Evolutionary conservation across 2,113 vertebrate genomes (phyloP), one percentile per base, ranked within the genome.

Genomic region (Ptyas mucosa): DNA sequence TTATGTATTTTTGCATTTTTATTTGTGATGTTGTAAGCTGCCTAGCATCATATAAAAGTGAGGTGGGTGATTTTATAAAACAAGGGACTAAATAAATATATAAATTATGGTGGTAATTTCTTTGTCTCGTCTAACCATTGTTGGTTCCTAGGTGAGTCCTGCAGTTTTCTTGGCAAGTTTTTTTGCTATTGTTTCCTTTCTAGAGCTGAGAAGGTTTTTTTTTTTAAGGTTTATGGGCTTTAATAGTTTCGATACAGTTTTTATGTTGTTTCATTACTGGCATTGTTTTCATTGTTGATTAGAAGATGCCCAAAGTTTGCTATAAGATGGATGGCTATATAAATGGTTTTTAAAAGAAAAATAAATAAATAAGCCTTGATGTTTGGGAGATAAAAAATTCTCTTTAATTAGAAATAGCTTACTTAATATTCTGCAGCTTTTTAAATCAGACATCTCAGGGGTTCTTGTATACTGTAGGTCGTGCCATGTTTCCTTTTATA

Each of bases 371-470:
- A 69, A 75, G 15, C n/a, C 69, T 39, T 81, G 69, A 81, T 39
- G 34, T 81, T 81, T 81, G n/a, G 34, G 34, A 81, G 69, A 39
- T 81, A 81, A 81, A 81, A 39, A 81, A 49, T 7, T 81, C n/a
- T 81, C 64, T 69, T 69, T 39, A 53, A 15, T 0, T 39, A 15
- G 29, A 18, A 53, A 91, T 18, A 15, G 88, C 87, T 85, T 18
- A 0, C 23, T 0, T 0, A 92, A 92, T 39, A 90, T 11, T 86
- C 34, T 2, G 0, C 11, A 26, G 46, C 15, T 81, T 85, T 90
- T 15, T 92, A 93, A 96, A 93, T 8, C 23, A 95, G 93, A 93
- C 29, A 15, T 69, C 86, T 1, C 90, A 89, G 95, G 94, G 4
- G 1, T 53, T 93, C 96, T 91, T 86, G 93, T 89, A 91, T 85